Evolutionary conservation across 2,113 vertebrate species (phyloP).

Genomic region (Trogon melanurus): DNA sequence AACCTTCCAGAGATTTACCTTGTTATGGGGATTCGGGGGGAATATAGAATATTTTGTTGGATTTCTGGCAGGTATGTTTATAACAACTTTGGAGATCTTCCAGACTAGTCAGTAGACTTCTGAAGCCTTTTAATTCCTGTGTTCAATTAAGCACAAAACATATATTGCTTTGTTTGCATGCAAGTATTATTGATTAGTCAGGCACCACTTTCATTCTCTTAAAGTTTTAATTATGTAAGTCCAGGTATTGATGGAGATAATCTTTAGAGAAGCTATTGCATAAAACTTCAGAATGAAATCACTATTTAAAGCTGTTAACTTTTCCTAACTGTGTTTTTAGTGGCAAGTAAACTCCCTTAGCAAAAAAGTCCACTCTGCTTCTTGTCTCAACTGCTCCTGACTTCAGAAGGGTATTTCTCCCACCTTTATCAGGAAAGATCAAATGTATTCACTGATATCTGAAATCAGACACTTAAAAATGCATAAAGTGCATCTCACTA

Average conservation of each 20-base stretch:
- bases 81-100: neutral
- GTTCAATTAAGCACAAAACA: constrained; percentile 3
- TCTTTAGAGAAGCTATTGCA: neutral
- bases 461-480: neutral
- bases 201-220: neutral
- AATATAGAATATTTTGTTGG: neutral
- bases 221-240: neutral
- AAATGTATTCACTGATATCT: neutral
- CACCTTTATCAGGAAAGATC: neutral
- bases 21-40: neutral
- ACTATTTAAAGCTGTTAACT: neutral
- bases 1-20: neutral
- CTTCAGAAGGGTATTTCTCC: neutral
- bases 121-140: neutral
- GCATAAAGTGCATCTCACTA: neutral
- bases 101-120: neutral
- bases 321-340: neutral
- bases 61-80: neutral
- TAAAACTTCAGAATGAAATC: neutral
- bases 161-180: neutral
- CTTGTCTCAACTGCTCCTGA: neutral
- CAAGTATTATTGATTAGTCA: neutral
- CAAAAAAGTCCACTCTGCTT: neutral
- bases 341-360: neutral
- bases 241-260: neutral